Base-by-base conservation (phyloP, 2,113 vertebrate genomes). In the Cinclus cinclus region DNA sequence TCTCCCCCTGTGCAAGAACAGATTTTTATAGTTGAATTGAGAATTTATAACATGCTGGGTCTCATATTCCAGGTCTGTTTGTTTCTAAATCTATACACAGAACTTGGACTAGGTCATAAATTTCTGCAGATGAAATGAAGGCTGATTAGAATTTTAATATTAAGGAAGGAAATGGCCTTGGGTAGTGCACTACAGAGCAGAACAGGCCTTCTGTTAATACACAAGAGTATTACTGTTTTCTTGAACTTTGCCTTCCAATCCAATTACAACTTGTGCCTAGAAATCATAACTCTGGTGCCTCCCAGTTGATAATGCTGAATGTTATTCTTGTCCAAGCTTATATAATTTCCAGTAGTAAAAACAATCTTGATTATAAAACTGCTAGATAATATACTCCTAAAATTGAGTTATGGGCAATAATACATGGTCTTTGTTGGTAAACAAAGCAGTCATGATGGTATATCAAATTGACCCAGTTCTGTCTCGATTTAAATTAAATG, bases 111-210 rank as follows among this genome's bases (percentile, higher is more conserved):
- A 52, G 67, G 62, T 70, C 73, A 35, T 90, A 71, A n/a, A 69
- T 96, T 93, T 89, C 70, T 88, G 75, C 70, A 88, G 92, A 85
- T 95, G 78, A 90, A 81, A 80, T 85, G 88, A 88, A 89, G 60
- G 91, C 91, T 90, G 94, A 86, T 91, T 83, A 80, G 60, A 93
- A 95, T 95, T 86, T 95, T 83, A 95, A 92, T 95, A 84, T 80
- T 87, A 84, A 70, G 96, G 96, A 94, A 96, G 95, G 97, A 96
- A 97, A 77, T 92, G 56, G 94, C 81, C 56, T 74, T 93, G 95
- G 94, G 86, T 68, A 69, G 78, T 11, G 23, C 83, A 52, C 55
- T 50, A 17, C 30, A 9, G 93, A 90, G 94, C 93, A 95, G 74
- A 95, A 94, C 58, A 77, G 39, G 52, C 91, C 94, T 90, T 91